Conservation (phyloP, 2,888 invertebrate genomes). For the Pyrrhosoma nymphula region DNA sequence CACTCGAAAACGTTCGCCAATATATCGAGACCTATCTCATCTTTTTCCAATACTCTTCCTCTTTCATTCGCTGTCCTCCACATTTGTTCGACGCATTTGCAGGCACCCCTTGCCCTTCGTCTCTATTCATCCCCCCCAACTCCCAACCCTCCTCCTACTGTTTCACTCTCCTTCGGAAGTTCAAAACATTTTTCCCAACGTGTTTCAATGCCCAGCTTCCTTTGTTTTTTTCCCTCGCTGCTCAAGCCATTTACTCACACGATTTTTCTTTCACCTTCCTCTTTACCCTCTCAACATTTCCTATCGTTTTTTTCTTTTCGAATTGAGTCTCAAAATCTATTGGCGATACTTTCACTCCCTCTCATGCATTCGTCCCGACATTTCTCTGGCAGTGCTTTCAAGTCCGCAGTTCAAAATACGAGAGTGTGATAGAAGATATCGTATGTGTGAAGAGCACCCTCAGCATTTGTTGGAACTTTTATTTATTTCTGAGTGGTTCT, state of each 20-base stretch:
- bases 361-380: no score
- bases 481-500: no score
- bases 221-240: not conserved
- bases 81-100: not conserved
- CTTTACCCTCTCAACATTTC: not conserved
- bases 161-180: not conserved
- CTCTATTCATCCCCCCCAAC: not conserved
- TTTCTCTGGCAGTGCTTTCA: no score
- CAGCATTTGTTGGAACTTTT: no score
- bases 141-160: not conserved
- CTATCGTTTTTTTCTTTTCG: not conserved
- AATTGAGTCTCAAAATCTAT: not conserved
- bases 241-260: not conserved
- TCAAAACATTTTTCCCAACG: not conserved
- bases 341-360: not conserved
- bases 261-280: not conserved
- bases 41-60: constrained; percentile 50
- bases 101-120: not conserved
- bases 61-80: not conserved
- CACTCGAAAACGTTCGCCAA: constrained; percentile 41
- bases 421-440: no score
- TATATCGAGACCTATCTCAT: constrained; percentile 49
- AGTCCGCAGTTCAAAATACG: no score
- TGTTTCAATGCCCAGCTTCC: not conserved
- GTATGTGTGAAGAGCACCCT: no score